Evolutionary conservation across 2,888 invertebrate species (phyloP).

Genomic region (Digitonthophagus gazella): DNA sequence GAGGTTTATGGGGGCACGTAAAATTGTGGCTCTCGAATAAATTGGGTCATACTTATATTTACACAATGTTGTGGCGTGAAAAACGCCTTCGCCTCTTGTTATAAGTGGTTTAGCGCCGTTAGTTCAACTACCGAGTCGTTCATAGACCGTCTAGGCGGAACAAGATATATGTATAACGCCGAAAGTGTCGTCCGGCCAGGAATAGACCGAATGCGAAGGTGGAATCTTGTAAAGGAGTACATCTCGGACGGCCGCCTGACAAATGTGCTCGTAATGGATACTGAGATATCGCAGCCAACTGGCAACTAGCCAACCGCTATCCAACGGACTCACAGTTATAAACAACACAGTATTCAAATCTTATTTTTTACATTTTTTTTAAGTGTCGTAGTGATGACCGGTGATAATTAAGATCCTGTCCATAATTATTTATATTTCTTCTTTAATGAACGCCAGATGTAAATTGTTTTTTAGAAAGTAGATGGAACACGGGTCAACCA

Average conservation of each 20-base stretch:
- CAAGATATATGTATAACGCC: neutral
- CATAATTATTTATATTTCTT: too few relatives aligned
- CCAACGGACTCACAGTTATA: neutral
- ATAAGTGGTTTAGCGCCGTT: neutral
- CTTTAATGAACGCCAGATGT: too few relatives aligned
- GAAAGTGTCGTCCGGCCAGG: neutral
- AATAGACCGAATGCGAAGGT: slow-evolving; percentile 11
- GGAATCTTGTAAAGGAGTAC: slow-evolving; percentile 31
- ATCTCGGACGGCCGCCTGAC: slow-evolving; percentile 32
- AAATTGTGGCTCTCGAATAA: slow-evolving; percentile 23
- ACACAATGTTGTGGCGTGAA: neutral
- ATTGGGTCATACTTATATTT: slow-evolving; percentile 29
- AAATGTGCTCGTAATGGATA: slow-evolving; percentile 33
- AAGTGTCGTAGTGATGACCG: neutral
- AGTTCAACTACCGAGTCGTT: neutral
- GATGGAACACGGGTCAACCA: neutral
- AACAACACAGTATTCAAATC: neutral
- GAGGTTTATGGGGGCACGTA: slow-evolving; percentile 31
- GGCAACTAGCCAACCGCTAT: slow-evolving; percentile 30
- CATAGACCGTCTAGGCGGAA: neutral
- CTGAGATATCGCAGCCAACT: slow-evolving; percentile 33
- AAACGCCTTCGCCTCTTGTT: neutral
- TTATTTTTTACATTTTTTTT: neutral
- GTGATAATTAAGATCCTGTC: too few relatives aligned
- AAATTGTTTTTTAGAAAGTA: neutral